phyloP scores from a whole-genome alignment of 2,797 vertebrate species.

The Margarornis squamiger region DNA sequence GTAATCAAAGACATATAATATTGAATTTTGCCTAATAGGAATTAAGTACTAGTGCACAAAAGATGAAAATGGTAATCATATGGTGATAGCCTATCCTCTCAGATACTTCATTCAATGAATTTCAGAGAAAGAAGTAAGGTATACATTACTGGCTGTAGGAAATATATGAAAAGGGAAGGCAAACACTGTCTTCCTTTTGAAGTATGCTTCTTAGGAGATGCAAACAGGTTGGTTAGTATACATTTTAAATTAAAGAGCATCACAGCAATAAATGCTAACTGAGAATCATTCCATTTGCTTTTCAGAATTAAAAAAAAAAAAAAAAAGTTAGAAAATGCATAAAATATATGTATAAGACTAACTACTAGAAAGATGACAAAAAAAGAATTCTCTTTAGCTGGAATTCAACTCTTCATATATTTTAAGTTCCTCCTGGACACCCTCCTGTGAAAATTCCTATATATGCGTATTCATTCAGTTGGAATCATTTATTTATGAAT shows the following conservation, averaged over 20 bases:
- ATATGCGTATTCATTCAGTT: neutral
- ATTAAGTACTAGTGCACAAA: neutral
- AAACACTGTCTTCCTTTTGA: neutral
- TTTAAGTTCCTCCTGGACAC: neutral
- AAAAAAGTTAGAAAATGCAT: neutral
- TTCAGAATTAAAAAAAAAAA: neutral
- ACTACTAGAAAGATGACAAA: neutral
- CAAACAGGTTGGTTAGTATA: neutral
- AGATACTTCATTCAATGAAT: neutral
- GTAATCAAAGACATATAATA: neutral
- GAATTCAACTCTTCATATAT: neutral
- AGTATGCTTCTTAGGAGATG: neutral
- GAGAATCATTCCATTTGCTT: neutral
- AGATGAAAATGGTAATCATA: neutral
- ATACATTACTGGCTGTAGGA: neutral
- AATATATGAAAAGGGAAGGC: neutral
- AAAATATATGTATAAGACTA: neutral
- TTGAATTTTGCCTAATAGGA: neutral
- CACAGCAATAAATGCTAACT: neutral
- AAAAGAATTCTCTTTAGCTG: neutral
- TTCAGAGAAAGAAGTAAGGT: neutral
- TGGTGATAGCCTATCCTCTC: neutral
- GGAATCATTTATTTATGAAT: neutral
- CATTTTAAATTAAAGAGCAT: neutral
- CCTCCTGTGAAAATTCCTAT: neutral